Conservation (phyloP, 2,888 invertebrate genomes). For the Napeogenes inachia region DNA sequence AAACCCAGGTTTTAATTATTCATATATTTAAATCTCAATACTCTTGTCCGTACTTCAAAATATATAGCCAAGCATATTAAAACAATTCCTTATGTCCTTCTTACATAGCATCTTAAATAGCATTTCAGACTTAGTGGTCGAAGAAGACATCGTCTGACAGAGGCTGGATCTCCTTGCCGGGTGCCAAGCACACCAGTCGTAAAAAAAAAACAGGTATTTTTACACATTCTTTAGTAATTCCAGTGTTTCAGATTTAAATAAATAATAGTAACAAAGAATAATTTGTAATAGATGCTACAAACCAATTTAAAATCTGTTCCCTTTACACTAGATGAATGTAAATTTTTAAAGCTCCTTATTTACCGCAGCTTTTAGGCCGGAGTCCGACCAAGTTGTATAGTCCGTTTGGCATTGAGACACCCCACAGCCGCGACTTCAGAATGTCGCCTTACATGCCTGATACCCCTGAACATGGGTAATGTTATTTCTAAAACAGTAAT, state of each 20-base stretch:
- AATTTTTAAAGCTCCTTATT: constrained; percentile 1
- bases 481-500: neutral
- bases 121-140: constrained; percentile 67
- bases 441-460: constrained; percentile 76
- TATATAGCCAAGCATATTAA: too few relatives aligned
- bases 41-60: too few relatives aligned
- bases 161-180: constrained; percentile 61
- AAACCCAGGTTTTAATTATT: too few relatives aligned
- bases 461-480: constrained; percentile 71
- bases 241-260: too few relatives aligned
- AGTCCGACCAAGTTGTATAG: constrained; percentile 86
- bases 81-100: too few relatives aligned
- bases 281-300: too few relatives aligned
- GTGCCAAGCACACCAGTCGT: constrained; percentile 65
- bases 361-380: constrained; percentile 55
- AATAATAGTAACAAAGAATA: too few relatives aligned
- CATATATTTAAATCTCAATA: too few relatives aligned
- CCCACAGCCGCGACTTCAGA: constrained; percentile 72
- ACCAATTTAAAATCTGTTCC: too few relatives aligned
- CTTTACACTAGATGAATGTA: too few relatives aligned
- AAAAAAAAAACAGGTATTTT: constrained; percentile 64
- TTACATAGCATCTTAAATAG: constrained; percentile 34
- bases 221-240: too few relatives aligned
- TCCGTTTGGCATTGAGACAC: constrained; percentile 86
- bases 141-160: constrained; percentile 65